Base-by-base conservation (phyloP, 2,113 vertebrate genomes). In the Takifugu flavidus region DNA sequence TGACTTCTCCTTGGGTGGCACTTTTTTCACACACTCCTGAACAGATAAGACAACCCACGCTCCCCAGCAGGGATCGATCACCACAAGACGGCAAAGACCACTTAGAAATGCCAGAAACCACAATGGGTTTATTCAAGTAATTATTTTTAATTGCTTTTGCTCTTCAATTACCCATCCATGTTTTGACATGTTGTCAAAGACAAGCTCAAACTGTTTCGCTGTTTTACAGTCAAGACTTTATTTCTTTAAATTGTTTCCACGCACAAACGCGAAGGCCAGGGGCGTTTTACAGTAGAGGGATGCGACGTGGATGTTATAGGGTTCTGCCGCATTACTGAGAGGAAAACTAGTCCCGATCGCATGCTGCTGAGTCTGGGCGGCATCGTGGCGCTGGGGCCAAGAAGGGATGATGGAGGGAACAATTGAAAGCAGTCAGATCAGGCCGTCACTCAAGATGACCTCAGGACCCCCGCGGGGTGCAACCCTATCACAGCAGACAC, bases 131-230 rank as follows among this genome's bases (percentile, higher is more conserved):
- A 86, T 75, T 80, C 64, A 75, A 60, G 82, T 87, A 74, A 89
- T 89, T 89, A 79, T 80, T 86, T 89, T 88, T 88, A 88, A 92
- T 91, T 88, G 82, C 83, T 65, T 78, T 80, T 54, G 74, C 53
- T 82, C 62, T 70, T 58, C 52, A 82, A 75, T 78, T 73, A 70
- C 57, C 11, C 62, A 65, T 56, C 79, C 77, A 0, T 89, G 89
- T 90, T 91, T 87, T 86, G 84, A 92, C 89, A 87, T n/a, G 87
- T 70, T 86, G 76, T 78, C 53, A 77, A 78, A 75, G 77, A 80
- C 86, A 89, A 68, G 87, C 85, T 86, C 70, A 34, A 86, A 87
- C 88, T 4, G 43, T 56, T 67, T 49, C 61, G 49, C 60, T 65
- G 59, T 44, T 25, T 20, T 6, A 47, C 13, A 6, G 45, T 47